A percentile compares a stretch with the other conserved stretches of the same genome.
Evolutionary conservation across 1,140 invertebrate genomes (phyloP).

Genomic region (Pinna nobilis): DNA sequence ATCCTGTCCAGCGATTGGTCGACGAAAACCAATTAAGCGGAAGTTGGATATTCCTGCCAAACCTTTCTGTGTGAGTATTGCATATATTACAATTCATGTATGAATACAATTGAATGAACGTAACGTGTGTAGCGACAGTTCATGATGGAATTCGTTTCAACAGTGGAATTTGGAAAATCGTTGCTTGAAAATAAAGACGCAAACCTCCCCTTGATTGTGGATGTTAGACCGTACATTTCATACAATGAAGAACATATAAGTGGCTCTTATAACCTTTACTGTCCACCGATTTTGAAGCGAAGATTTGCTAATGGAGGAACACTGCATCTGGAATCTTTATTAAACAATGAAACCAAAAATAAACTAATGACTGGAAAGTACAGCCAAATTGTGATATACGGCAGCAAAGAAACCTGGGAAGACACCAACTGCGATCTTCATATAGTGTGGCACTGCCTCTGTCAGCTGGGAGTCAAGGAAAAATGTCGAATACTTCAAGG

Average conservation of each 20-base stretch:
- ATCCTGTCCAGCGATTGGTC: too few relatives aligned
- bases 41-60: background rate
- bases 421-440: slow-evolving; percentile 12
- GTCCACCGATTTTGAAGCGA: slow-evolving; percentile 73
- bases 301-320: slow-evolving; percentile 59
- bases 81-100: slow-evolving; percentile 14
- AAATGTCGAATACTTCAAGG: slow-evolving; percentile 16
- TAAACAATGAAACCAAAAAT: slow-evolving; percentile 33
- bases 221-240: slow-evolving; percentile 72
- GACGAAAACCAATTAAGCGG: background rate
- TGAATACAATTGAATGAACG: too few relatives aligned
- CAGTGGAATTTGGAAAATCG: too few relatives aligned
- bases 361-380: slow-evolving; percentile 27
- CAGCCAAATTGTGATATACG: slow-evolving; percentile 33
- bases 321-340: slow-evolving; percentile 33
- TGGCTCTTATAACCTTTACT: slow-evolving; percentile 71
- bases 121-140: too few relatives aligned
- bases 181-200: too few relatives aligned
- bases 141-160: too few relatives aligned
- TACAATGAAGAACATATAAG: slow-evolving; percentile 71
- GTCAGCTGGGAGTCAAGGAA: slow-evolving; percentile 16
- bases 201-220: slow-evolving; percentile 57
- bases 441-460: slow-evolving; percentile 30
- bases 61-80: background rate
- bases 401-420: background rate